Evolutionary conservation across 2,888 invertebrate genomes (phyloP), one percentile per base, ranked within the genome.

Genomic region (Palloptera scutellata): DNA sequence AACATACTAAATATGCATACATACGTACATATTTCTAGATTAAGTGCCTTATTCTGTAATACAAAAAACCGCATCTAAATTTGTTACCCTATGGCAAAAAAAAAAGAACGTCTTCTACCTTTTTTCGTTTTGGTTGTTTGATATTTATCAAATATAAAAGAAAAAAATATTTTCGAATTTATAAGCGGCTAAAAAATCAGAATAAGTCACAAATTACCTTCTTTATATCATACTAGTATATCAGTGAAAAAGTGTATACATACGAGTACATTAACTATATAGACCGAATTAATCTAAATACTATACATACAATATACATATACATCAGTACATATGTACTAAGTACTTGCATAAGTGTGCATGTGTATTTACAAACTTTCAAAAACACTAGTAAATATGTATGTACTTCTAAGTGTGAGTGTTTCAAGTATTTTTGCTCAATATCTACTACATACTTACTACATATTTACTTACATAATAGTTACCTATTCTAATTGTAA

Each of bases 41-140:
- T 51, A 69, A 69, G 72, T 72, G 72, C 72, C 72, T 70, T 72
- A 72, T 72, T 72, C 72, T 72, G 72, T 61, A 70, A 69, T 70
- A 64, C 57, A 72, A 67, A 63, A 30, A 66, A 72, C 69, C 69
- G 70, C 72, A 72, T 53, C 62, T 61, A 61, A 64, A 70, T 65
- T 67, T 45, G 51, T 58, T 42, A 58, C 51, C 57, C 55, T 12
- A 54, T 15, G 52, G 51, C 51, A 66, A 51, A 60, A 68, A 20
- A 60, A 52, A 30, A 13, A 8, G 9, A 64, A 48, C 64, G 60
- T 64, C 45, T 54, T 62, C 53, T 59, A 20, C 60, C 52, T 43
- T 40, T 52, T 43, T 43, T n/a, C n/a, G 12, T 43, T 64, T 58
- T 58, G n/a, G 9, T 13, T 64, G 17, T 13, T 42, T 45, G 51